Conservation (phyloP, 1,140 invertebrate species). For the Sycophaga agraensis region DNA sequence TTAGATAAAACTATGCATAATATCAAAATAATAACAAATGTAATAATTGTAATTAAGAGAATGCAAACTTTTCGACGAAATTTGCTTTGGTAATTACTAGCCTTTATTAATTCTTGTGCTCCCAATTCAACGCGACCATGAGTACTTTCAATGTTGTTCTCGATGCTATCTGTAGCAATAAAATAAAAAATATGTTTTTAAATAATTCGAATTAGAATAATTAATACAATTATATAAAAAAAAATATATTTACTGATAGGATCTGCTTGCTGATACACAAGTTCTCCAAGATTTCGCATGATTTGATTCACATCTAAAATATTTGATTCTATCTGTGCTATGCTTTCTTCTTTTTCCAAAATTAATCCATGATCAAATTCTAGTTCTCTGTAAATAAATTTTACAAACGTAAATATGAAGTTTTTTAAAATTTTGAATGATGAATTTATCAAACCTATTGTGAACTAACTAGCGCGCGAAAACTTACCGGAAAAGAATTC, state of each 20-base stretch:
- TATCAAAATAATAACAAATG: slow-evolving; percentile 67
- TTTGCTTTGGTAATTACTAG: slow-evolving; percentile 72
- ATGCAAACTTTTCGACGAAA: slow-evolving; percentile 73
- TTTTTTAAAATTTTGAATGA: neutral
- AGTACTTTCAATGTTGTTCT: slow-evolving; percentile 80
- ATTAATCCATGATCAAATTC: slow-evolving; percentile 78
- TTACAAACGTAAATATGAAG: neutral
- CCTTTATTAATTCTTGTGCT: slow-evolving; percentile 74
- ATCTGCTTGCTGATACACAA: slow-evolving; percentile 82
- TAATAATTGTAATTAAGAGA: slow-evolving; percentile 63
- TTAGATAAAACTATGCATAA: slow-evolving; percentile 50
- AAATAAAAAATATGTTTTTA: neutral
- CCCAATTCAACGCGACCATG: slow-evolving; percentile 78
- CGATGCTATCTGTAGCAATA: slow-evolving; percentile 76
- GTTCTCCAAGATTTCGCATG: slow-evolving; percentile 80
- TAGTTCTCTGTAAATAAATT: slow-evolving; percentile 48
- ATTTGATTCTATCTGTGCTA: slow-evolving; percentile 78
- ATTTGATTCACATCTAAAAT: slow-evolving; percentile 90
- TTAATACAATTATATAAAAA: neutral
- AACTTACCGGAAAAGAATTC: slow-evolving; percentile 14
- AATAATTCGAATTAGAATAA: neutral
- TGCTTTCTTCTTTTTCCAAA: slow-evolving; percentile 71
- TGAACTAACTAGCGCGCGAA: slow-evolving; percentile 1
- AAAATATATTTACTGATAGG: slow-evolving; percentile 68
- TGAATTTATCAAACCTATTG: neutral